A percentile compares a stretch with the other conserved stretches of the same genome.
Conservation (phyloP, 2,797 vertebrate species). For the Oreonectes daqikongensis region DNA sequence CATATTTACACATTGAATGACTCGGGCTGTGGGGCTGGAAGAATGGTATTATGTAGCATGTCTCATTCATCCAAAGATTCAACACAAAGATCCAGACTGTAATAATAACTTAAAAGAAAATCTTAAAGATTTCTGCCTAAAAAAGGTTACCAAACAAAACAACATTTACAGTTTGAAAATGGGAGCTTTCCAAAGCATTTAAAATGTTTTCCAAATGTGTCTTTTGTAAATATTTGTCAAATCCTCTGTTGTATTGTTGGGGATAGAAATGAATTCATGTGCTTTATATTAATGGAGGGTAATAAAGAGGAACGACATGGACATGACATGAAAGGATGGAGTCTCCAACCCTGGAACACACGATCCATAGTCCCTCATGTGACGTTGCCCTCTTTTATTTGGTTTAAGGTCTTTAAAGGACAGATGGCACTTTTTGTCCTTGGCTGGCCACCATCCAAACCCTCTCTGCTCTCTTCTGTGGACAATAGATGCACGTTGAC, state of each 20-base stretch:
- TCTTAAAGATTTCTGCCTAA: neutral
- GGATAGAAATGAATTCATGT: slow-evolving; percentile 15
- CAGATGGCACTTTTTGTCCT: slow-evolving; percentile 56
- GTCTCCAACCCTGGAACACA: slow-evolving; percentile 5
- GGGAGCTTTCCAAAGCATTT: slow-evolving; percentile 25
- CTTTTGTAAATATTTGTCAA: slow-evolving; percentile 29
- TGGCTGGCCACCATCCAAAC: slow-evolving; percentile 47
- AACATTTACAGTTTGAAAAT: slow-evolving; percentile 16
- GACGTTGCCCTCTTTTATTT: slow-evolving; percentile 15
- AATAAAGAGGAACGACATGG: slow-evolving; percentile 11
- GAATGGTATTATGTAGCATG: slow-evolving; percentile 1
- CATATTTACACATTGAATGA: neutral
- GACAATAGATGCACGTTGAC: slow-evolving; percentile 41
- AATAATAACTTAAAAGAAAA: neutral
- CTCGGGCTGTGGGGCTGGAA: neutral
- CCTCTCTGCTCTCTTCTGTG: slow-evolving; percentile 43
- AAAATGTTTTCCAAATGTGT: slow-evolving; percentile 14
- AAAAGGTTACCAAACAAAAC: neutral
- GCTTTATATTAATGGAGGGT: slow-evolving; percentile 14
- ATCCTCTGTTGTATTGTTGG: neutral
- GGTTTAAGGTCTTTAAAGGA: slow-evolving; percentile 38
- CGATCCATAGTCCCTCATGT: slow-evolving; percentile 1
- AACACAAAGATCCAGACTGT: neutral
- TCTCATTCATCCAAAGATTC: slow-evolving; percentile 31
- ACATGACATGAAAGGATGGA: slow-evolving; percentile 19